A percentile compares a stretch with the other conserved stretches of the same genome.
These are phyloP conservation scores for Cinclus mexicanus DNA, from an alignment of 2,113 vertebrate genomes.

Conservation along the genomic window DNA sequence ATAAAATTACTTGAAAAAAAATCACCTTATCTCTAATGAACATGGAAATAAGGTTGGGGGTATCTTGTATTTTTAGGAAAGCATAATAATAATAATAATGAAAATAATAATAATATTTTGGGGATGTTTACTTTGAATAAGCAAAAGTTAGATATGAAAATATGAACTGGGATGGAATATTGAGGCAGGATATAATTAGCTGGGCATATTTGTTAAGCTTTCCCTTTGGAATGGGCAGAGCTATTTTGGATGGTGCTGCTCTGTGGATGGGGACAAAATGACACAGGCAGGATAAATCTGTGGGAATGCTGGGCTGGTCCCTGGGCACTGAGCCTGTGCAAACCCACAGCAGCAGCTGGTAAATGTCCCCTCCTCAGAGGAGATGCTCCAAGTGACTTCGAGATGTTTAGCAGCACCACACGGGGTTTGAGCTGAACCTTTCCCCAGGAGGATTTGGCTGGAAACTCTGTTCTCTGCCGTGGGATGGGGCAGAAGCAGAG, in stretches of 20 bases:
- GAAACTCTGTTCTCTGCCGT: rapidly evolving
- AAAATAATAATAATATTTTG: background rate
- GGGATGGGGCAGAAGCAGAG: background rate
- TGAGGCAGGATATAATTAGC: background rate
- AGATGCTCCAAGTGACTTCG: background rate
- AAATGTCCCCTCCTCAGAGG: background rate
- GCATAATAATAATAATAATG: background rate
- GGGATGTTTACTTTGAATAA: conserved; percentile 30
- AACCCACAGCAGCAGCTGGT: background rate
- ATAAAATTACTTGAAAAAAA: background rate
- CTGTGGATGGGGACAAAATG: background rate
- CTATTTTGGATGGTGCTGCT: background rate
- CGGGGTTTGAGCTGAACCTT: background rate
- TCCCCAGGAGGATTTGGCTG: background rate
- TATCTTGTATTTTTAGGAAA: background rate
- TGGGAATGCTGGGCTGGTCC: background rate
- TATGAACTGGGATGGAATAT: background rate
- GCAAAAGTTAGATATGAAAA: background rate
- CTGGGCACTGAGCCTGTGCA: background rate
- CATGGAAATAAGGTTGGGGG: background rate
- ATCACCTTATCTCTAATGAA: conserved; percentile 55
- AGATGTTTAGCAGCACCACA: background rate
- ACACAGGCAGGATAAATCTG: background rate
- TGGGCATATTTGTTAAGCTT: background rate
- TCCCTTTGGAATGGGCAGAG: background rate